A percentile compares a stretch with the other conserved stretches of the same genome.
Evolutionary conservation across 2,113 vertebrate genomes (phyloP).

Genomic region (Indicator maculatus): DNA sequence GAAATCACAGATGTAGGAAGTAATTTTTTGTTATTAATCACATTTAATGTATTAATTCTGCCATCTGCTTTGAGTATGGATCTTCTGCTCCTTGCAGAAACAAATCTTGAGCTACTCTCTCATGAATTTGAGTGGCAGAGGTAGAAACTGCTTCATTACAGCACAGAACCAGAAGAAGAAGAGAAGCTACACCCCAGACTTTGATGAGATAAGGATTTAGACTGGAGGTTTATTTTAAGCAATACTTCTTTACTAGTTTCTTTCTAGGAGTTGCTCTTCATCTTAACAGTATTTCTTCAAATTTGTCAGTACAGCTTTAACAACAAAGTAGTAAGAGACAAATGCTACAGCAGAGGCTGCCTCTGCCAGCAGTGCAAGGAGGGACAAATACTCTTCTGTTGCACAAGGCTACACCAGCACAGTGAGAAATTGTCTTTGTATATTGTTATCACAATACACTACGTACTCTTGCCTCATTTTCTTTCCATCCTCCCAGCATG

Average conservation of each 20-base stretch:
- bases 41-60: neutral
- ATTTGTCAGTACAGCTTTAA: neutral
- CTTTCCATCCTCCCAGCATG: neutral
- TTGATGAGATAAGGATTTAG: neutral
- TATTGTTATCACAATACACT: neutral
- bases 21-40: neutral
- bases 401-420: neutral
- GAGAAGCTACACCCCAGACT: neutral
- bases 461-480: neutral
- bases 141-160: neutral
- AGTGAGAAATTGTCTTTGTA: neutral
- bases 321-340: neutral
- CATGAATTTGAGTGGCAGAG: neutral
- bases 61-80: neutral
- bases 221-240: neutral
- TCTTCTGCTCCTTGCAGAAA: neutral
- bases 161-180: neutral
- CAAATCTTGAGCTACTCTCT: neutral
- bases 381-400: neutral
- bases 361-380: neutral
- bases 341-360: neutral
- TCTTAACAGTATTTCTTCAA: neutral
- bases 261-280: neutral
- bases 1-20: neutral
- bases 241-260: neutral